A percentile compares a stretch with the other conserved stretches of the same genome.
phyloP scores from a whole-genome alignment of 2,888 invertebrate species.

The Agrenia bidenticulata region DNA sequence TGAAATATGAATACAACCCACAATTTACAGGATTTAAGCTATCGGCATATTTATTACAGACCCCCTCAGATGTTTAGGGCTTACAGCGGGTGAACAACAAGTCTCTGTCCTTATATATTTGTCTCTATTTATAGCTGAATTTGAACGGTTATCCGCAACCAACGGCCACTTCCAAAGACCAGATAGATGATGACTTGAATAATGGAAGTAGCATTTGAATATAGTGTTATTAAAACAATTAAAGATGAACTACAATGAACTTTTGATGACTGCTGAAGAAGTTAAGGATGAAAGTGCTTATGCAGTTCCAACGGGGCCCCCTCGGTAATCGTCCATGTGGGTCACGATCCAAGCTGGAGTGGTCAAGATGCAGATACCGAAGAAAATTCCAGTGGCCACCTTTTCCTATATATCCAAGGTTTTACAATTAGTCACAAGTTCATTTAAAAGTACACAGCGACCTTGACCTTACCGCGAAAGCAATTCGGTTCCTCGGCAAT shows the following conservation, averaged over 20 bases:
- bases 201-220: not conserved
- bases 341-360: constrained; percentile 51
- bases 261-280: not conserved
- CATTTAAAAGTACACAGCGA: not conserved
- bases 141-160: too few relatives aligned
- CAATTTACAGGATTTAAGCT: too few relatives aligned
- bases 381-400: constrained; percentile 34
- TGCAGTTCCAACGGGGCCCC: constrained; percentile 16
- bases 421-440: not conserved
- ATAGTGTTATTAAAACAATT: not conserved
- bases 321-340: constrained; percentile 52
- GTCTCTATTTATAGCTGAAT: too few relatives aligned
- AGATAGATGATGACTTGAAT: too few relatives aligned
- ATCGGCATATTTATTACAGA: too few relatives aligned
- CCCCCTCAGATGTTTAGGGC: too few relatives aligned
- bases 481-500: constrained; percentile 41
- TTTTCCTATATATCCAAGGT: constrained; percentile 50
- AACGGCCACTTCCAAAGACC: too few relatives aligned
- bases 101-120: too few relatives aligned
- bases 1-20: too few relatives aligned
- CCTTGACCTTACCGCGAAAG: constrained; percentile 36
- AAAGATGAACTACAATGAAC: not conserved
- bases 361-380: constrained; percentile 37
- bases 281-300: not conserved
- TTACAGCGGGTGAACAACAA: too few relatives aligned